Conservation (phyloP, 2,113 vertebrate genomes). For the Saguinus midas region DNA sequence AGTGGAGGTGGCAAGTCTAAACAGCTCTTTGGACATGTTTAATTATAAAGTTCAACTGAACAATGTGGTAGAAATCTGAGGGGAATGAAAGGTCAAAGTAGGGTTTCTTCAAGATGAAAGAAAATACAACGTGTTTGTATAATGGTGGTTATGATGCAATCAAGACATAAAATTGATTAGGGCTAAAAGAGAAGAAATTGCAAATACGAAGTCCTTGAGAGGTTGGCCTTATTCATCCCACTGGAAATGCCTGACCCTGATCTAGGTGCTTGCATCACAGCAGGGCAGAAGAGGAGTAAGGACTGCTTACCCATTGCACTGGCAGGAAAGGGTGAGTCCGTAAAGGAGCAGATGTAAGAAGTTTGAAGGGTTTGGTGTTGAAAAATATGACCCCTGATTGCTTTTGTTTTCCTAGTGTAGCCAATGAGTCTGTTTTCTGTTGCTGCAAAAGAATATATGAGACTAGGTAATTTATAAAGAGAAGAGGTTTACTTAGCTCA, state of each 20-base stretch:
- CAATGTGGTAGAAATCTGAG: not conserved
- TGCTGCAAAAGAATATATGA: not conserved
- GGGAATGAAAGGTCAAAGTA: slow-evolving; percentile 16
- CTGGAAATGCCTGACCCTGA: not conserved
- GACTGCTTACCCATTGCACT: not conserved
- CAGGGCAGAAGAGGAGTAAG: not conserved
- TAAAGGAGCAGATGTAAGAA: not conserved
- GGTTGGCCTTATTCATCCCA: not conserved
- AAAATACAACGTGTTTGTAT: not conserved
- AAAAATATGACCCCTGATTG: not conserved
- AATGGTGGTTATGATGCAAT: not conserved
- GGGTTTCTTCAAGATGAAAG: not conserved
- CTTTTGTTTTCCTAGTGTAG: not conserved
- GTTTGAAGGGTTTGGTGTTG: not conserved
- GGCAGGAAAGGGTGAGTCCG: not conserved
- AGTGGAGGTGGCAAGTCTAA: not conserved
- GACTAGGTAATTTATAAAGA: not conserved
- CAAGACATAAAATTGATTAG: not conserved
- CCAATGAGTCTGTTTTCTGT: not conserved
- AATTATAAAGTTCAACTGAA: not conserved
- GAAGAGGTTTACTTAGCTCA: not conserved
- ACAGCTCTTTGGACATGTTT: slow-evolving; percentile 3
- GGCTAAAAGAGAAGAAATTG: not conserved
- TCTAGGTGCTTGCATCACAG: not conserved
- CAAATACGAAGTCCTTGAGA: not conserved